Base-by-base conservation (phyloP, 2,888 invertebrate species). In the Platycheirus albimanus region DNA sequence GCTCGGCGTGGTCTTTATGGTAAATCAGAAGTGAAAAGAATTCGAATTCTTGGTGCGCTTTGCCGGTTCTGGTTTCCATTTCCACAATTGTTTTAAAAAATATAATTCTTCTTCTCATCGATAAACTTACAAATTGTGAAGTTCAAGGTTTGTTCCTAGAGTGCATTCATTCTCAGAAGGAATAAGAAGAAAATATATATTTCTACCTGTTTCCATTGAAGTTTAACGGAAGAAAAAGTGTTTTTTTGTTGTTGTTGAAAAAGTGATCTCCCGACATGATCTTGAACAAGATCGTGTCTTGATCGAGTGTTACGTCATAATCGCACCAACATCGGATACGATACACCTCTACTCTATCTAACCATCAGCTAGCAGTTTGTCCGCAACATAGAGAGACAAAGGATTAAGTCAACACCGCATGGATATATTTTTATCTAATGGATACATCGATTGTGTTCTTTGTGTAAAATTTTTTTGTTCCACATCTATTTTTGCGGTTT, bases 271-370 rank as follows among this genome's bases (percentile, higher is more conserved):
- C 19, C n/a, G 76, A 71, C 67, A 77, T 70, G 47, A 67, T 81
- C n/a, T n/a, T n/a, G n/a, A n/a, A n/a, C 61, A 49, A 71, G 80
- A 76, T 81, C 49, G 66, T 45, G 61, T 81, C 66, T 75, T 51
- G 76, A 72, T 76, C 30, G 54, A 71, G 76, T 76, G 81, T 76
- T 81, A 76, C 76, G 76, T 81, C 81, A 76, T 81, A 81, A 77
- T 77, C 61, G n/a, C n/a, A 71, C 54, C 54, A 51, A 28, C 67
- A 72, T 47, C n/a, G 70, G 81, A 81, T 76, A 81, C 43, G n/a
- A n/a, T n/a, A n/a, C 24, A 8, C 8, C 30, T 6, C 7, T 8
- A 8, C 30, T 7, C 7, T 8, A 33, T 33, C 30, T 8, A 70
- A 54, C 19, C 71, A 64, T 30, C 43, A 69, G n/a, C n/a, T n/a